Evolutionary conservation across 1,140 invertebrate species (phyloP).

Genomic region (Maniola jurtina): DNA sequence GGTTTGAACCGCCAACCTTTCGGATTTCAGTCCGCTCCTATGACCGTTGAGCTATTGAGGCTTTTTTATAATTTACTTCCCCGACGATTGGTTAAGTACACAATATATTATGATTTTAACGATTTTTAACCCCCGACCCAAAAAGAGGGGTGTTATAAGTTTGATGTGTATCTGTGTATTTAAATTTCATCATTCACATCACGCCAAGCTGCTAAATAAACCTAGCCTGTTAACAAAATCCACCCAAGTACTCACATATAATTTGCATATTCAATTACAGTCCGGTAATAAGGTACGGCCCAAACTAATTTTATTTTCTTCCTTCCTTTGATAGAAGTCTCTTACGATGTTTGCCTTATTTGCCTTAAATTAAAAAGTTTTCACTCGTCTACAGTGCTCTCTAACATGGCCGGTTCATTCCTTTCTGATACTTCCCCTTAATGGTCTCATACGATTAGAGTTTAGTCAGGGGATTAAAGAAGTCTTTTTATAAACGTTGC

Average conservation of each 20-base stretch:
- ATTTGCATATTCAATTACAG: constrained; percentile 58
- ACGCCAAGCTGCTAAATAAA: too few relatives aligned
- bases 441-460: constrained; percentile 59
- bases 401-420: constrained; percentile 42
- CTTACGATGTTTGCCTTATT: constrained; percentile 63
- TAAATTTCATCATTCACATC: too few relatives aligned
- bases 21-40: too few relatives aligned
- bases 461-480: constrained; percentile 41
- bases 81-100: too few relatives aligned
- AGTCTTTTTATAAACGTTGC: neutral
- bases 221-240: too few relatives aligned
- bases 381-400: constrained; percentile 43
- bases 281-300: constrained; percentile 58
- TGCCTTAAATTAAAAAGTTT: constrained; percentile 71
- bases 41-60: too few relatives aligned
- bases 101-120: too few relatives aligned
- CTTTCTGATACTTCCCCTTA: constrained; percentile 53
- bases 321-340: constrained; percentile 55
- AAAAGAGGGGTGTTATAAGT: too few relatives aligned
- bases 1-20: too few relatives aligned
- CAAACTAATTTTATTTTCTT: constrained; percentile 66
- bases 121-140: too few relatives aligned
- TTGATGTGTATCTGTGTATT: too few relatives aligned
- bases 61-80: too few relatives aligned
- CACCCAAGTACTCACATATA: constrained; percentile 39